Conservation (phyloP, 2,888 invertebrate species). For the Volucella bombylans region DNA sequence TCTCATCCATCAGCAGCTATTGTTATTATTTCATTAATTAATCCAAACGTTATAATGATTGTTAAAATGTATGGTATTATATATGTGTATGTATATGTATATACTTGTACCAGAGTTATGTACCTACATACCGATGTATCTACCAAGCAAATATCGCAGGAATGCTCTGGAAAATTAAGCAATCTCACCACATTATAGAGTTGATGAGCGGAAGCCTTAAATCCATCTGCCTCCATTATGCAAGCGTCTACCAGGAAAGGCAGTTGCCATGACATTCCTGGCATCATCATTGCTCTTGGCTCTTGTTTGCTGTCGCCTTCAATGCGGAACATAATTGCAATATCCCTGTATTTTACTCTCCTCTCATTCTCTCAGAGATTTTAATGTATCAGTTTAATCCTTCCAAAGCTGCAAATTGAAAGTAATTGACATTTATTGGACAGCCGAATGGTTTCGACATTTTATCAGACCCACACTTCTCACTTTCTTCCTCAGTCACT, state of each 20-base stretch:
- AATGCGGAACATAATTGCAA: conserved; percentile 60
- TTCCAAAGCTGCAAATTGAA: conserved; percentile 77
- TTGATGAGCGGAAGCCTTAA: conserved; percentile 68
- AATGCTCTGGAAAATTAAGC: conserved; percentile 46
- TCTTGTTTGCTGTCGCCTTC: conserved; percentile 57
- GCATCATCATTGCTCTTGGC: conserved; percentile 44
- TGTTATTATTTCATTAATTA: conserved; percentile 66
- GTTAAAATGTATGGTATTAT: conserved; percentile 23
- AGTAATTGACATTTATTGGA: conserved; percentile 81
- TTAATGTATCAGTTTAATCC: conserved; percentile 75
- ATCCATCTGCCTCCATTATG: conserved; percentile 65
- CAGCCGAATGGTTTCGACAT: conserved; percentile 76
- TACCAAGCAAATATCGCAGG: conserved; percentile 13
- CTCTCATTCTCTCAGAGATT: conserved; percentile 50
- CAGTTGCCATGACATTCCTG: conserved; percentile 54
- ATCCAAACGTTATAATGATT: conserved; percentile 61
- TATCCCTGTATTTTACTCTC: conserved; percentile 47
- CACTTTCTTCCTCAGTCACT: neutral
- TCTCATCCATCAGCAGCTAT: conserved; percentile 53
- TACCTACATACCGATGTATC: neutral
- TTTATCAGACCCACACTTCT: conserved; percentile 44
- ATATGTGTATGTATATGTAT: neutral
- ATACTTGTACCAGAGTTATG: no score
- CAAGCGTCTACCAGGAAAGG: conserved; percentile 41
- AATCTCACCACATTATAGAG: conserved; percentile 56